Evolutionary conservation across 2,888 invertebrate species (phyloP), one percentile per base, ranked within the genome.

Genomic region (Folsomia manolachei): DNA sequence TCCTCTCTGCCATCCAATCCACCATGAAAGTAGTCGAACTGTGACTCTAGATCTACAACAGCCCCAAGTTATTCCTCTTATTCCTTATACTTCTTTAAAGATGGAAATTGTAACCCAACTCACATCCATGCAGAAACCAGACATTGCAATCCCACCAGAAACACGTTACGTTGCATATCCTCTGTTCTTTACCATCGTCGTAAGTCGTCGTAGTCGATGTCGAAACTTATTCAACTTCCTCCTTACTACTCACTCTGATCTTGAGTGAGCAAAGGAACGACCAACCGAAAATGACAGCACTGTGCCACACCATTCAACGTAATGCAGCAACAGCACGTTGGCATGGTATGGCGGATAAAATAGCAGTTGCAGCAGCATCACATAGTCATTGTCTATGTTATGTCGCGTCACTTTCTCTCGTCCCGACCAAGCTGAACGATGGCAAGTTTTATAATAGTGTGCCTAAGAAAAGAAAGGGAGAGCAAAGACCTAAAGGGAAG

Each of bases 401-500:
- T n/a, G n/a, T n/a, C n/a, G n/a, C 51, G 9, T 18, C 51, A 51
- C 51, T 51, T 51, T 18, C 51, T 51, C 18, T 51, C 18, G 51
- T 18, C 9, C 9, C 9, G 9, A 18, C 51, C 18, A 51, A 11
- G 51, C 51, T 11, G 51, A 51, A 18, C 51, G 18, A 51, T 18
- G n/a, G n/a, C n/a, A n/a, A n/a, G n/a, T n/a, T n/a, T n/a, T n/a
- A n/a, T n/a, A n/a, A n/a, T n/a, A n/a, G n/a, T n/a, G n/a, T n/a
- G n/a, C n/a, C n/a, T n/a, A n/a, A 66, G 21, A 27, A 52, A 24
- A 66, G 51, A 14, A 39, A 4, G 23, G 23, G 51, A 66, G 66
- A 66, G 66, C 66, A 66, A 66, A 66, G 66, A 66, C 66, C 66
- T 27, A 51, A 67, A 53, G 56, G 67, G 67, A 67, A 67, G 67